Conservation (phyloP, 2,888 invertebrate species). For the Heteropelma amictum region DNA sequence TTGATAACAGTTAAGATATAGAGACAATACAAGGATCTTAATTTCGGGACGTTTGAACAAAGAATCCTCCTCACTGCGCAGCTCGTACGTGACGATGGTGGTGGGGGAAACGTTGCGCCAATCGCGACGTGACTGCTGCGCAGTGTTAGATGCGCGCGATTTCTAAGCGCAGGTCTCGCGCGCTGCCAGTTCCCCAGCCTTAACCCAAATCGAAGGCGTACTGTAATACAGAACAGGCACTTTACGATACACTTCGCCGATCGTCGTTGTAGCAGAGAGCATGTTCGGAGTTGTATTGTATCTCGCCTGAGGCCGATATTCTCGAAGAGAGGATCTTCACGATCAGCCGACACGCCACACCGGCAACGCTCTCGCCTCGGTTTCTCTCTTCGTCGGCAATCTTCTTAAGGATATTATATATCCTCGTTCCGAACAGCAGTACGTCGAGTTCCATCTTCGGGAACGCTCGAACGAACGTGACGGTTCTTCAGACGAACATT, state of each 20-base stretch:
- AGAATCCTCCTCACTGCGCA: neutral
- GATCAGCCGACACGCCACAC: slow-evolving; percentile 62
- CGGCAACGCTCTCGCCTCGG: slow-evolving; percentile 31
- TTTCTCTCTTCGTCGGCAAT: slow-evolving; percentile 43
- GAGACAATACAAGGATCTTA: no score
- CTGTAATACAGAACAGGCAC: slow-evolving; percentile 2
- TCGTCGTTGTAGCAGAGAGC: slow-evolving; percentile 24
- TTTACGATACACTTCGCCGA: slow-evolving; percentile 9
- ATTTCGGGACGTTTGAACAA: no score
- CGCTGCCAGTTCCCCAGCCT: neutral
- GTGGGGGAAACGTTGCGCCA: neutral
- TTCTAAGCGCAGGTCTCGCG: neutral
- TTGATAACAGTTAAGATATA: no score
- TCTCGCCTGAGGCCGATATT: slow-evolving; percentile 53
- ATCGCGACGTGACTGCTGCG: neutral
- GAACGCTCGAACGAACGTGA: slow-evolving; percentile 38
- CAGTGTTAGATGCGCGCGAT: neutral
- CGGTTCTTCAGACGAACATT: neutral
- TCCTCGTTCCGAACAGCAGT: slow-evolving; percentile 37
- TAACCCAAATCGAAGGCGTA: neutral
- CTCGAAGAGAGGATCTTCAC: slow-evolving; percentile 59
- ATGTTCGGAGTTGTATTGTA: slow-evolving; percentile 41
- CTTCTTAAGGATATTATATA: slow-evolving; percentile 32
- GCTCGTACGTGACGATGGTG: neutral
- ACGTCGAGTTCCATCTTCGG: slow-evolving; percentile 45